phyloP scores from a whole-genome alignment of 2,888 invertebrate genomes.

The Phragmatobia fuliginosa region DNA sequence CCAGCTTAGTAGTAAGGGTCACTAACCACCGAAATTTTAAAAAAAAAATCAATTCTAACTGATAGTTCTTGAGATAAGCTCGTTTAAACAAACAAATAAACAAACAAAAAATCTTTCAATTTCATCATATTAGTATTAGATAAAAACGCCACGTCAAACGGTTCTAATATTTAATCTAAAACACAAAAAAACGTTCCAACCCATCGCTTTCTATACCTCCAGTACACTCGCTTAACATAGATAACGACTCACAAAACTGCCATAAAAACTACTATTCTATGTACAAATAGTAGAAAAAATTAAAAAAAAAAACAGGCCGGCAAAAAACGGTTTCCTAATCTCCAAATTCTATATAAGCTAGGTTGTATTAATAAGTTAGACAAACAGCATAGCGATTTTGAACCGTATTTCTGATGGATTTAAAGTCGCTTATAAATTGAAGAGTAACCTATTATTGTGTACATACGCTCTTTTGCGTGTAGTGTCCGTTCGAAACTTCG shows the following conservation, averaged over 20 bases:
- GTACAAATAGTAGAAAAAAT: slow-evolving; percentile 49
- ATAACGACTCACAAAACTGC: slow-evolving; percentile 15
- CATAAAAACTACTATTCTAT: slow-evolving; percentile 27
- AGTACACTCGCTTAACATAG: slow-evolving; percentile 13
- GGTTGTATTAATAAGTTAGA: slow-evolving; percentile 78
- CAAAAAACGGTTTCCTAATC: slow-evolving; percentile 77
- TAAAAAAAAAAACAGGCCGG: slow-evolving; percentile 55
- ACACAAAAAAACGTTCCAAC: background rate
- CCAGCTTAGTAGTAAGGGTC: too few relatives aligned
- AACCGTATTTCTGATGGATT: slow-evolving; percentile 3
- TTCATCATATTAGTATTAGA: background rate
- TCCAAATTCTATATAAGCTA: slow-evolving; percentile 79
- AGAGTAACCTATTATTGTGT: slow-evolving; percentile 48
- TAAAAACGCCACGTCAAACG: background rate
- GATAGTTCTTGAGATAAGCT: background rate
- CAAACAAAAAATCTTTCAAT: background rate
- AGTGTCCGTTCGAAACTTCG: slow-evolving; percentile 71
- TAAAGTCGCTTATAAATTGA: slow-evolving; percentile 53
- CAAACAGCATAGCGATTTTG: slow-evolving; percentile 49
- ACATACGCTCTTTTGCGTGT: slow-evolving; percentile 67
- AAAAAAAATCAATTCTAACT: background rate
- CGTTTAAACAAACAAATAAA: too few relatives aligned
- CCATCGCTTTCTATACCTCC: slow-evolving; percentile 18
- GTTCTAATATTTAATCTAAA: background rate
- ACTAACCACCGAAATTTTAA: background rate